Evolutionary conservation across 35 echinoderm and acorn worm genomes (phyloP).

Genomic region (Apostichopus californicus): DNA sequence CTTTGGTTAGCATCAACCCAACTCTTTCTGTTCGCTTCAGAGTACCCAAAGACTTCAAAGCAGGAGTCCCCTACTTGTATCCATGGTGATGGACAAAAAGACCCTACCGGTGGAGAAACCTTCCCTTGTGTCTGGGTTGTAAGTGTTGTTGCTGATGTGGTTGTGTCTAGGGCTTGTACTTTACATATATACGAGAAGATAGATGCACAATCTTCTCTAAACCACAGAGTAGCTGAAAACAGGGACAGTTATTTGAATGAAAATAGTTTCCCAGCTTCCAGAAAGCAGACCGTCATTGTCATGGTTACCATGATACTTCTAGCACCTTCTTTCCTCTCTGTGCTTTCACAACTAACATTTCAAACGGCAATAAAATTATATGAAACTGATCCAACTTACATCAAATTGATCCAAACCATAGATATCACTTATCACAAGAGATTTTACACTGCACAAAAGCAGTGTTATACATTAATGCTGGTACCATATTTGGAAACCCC

Average conservation of each 20-base stretch:
- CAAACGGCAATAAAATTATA: too few species aligned
- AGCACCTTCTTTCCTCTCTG: too few species aligned
- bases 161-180: not conserved
- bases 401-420: too few species aligned
- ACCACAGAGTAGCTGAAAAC: conserved; percentile 8
- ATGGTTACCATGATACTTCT: too few species aligned
- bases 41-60: not conserved
- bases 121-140: not conserved
- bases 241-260: not conserved
- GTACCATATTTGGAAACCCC: too few species aligned
- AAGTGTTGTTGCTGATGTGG: not conserved
- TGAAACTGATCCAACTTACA: too few species aligned
- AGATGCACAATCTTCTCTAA: not conserved
- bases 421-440: too few species aligned
- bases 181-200: not conserved
- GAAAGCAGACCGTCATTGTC: too few species aligned
- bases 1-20: not conserved
- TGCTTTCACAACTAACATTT: too few species aligned
- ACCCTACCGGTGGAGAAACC: not conserved
- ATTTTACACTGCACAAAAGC: too few species aligned
- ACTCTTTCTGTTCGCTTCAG: not conserved
- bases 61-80: not conserved
- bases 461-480: too few species aligned
- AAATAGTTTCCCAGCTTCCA: too few species aligned
- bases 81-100: not conserved